Evolutionary conservation across 1,140 invertebrate species (phyloP).

Genomic region (Leptoteleia sp.): DNA sequence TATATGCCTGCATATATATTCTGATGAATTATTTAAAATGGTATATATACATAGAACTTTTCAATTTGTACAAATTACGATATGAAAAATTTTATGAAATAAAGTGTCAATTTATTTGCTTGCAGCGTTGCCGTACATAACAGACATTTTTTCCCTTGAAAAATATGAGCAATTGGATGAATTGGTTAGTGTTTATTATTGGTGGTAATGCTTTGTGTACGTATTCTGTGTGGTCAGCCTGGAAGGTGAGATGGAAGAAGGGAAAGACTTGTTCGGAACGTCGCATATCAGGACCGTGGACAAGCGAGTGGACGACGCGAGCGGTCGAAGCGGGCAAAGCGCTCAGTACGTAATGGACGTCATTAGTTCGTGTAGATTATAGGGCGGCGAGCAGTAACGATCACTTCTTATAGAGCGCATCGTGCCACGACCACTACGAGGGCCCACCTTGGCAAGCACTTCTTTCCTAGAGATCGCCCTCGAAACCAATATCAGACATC

Average conservation of each 20-base stretch:
- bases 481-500: no score
- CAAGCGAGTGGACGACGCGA: conserved; percentile 71
- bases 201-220: conserved; percentile 56
- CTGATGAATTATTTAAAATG: no score
- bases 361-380: conserved; percentile 82
- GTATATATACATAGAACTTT: no score
- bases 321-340: conserved; percentile 70
- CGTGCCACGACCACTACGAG: conserved; percentile 67
- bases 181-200: conserved; percentile 59
- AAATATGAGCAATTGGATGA: conserved; percentile 30
- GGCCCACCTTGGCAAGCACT: conserved; percentile 70
- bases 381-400: conserved; percentile 82
- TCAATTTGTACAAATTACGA: no score
- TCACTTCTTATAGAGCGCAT: conserved; percentile 81
- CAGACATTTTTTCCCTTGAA: no score
- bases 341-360: conserved; percentile 81
- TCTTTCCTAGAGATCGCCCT: conserved; percentile 70
- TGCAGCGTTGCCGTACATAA: no score
- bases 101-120: no score
- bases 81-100: no score
- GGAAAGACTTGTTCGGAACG: conserved; percentile 61
- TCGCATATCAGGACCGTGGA: conserved; percentile 77
- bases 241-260: conserved; percentile 49
- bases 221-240: conserved; percentile 63
- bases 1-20: no score